Conservation (phyloP, 2,113 vertebrate genomes). For the Heteronetta atricapilla region DNA sequence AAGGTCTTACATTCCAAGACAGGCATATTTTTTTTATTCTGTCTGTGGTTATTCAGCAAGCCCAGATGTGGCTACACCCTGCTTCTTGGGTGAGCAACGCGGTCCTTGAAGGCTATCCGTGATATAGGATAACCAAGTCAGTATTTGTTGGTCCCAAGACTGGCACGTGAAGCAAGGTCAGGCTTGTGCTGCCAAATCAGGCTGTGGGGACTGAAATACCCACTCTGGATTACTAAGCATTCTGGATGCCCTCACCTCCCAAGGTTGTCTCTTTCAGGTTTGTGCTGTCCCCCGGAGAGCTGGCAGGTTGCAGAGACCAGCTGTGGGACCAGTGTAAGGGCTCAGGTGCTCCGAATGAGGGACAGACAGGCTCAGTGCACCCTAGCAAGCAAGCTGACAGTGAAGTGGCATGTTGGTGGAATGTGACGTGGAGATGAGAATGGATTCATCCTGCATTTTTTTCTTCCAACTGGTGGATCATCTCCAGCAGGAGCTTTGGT, state of each 20-base stretch:
- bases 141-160: neutral
- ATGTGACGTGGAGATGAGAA: neutral
- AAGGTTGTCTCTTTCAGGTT: accelerated
- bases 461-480: neutral
- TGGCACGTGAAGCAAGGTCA: neutral
- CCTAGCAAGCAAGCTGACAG: neutral
- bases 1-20: neutral
- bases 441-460: neutral
- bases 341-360: neutral
- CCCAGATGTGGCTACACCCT: neutral
- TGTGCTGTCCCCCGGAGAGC: neutral
- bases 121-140: neutral
- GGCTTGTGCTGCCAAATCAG: neutral
- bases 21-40: neutral
- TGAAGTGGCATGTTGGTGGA: neutral
- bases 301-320: neutral
- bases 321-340: neutral
- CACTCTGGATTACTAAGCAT: neutral
- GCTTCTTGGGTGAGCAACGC: neutral
- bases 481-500: neutral
- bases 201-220: neutral
- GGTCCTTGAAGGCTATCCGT: neutral
- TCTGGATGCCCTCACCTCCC: neutral
- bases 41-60: neutral
- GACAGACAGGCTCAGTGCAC: neutral